Evolutionary conservation across 2,888 invertebrate genomes (phyloP).

Genomic region (Hemaris fuciformis): DNA sequence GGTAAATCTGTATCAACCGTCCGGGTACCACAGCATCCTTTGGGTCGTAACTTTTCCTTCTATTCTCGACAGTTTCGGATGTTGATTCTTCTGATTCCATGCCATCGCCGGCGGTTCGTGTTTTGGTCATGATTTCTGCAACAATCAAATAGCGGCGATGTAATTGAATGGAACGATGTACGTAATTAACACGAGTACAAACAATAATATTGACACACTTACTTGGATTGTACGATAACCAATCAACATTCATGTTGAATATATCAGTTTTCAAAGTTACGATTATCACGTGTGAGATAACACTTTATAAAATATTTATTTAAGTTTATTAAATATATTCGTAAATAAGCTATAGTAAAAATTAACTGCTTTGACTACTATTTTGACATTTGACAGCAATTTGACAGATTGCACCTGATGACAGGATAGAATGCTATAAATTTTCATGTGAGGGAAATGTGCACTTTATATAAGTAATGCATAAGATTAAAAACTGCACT

Average conservation of each 20-base stretch:
- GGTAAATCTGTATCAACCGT: constrained; percentile 66
- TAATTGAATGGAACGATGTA: background rate
- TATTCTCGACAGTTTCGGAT: constrained; percentile 43
- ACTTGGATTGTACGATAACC: constrained; percentile 49
- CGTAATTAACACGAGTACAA: constrained; percentile 14
- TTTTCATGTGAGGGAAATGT: too few species aligned
- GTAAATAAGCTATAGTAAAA: background rate
- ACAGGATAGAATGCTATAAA: too few species aligned
- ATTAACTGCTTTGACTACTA: background rate
- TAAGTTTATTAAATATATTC: background rate
- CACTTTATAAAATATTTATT: background rate
- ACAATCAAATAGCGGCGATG: constrained; percentile 16
- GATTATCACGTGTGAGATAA: background rate
- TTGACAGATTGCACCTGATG: too few species aligned
- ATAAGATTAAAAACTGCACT: too few species aligned
- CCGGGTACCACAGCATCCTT: constrained; percentile 49
- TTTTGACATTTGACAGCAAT: too few species aligned
- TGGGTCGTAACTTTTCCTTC: constrained; percentile 29
- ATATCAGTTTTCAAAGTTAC: background rate
- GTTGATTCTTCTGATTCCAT: constrained; percentile 83
- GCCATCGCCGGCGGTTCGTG: constrained; percentile 88
- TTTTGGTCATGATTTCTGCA: constrained; percentile 67
- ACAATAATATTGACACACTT: constrained; percentile 31
- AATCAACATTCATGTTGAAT: constrained; percentile 6
- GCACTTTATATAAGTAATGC: too few species aligned